Conservation (phyloP, 2,113 vertebrate species). For the Bubalus kerabau region DNA sequence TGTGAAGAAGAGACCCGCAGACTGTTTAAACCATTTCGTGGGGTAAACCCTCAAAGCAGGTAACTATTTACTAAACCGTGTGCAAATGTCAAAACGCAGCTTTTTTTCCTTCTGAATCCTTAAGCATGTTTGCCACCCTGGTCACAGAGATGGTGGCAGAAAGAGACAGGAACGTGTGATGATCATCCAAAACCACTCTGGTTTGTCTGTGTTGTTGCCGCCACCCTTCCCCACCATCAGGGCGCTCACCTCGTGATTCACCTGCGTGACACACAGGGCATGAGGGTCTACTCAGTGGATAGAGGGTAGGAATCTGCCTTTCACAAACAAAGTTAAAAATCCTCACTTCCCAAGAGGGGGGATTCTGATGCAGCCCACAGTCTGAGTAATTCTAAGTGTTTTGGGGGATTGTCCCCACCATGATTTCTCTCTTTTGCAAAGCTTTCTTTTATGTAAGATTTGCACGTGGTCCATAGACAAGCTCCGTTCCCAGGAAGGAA, state of each 20-base stretch:
- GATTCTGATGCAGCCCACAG: background rate
- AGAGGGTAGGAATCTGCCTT: background rate
- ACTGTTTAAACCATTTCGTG: too few species aligned
- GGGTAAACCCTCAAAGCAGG: too few species aligned
- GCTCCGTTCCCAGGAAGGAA: background rate
- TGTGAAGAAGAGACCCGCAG: background rate
- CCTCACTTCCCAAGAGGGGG: background rate
- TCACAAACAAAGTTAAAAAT: background rate
- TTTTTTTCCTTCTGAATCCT: background rate
- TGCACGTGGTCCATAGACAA: background rate
- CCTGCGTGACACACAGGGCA: too few species aligned
- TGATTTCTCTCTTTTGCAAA: background rate
- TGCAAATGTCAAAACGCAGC: background rate
- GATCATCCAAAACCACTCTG: background rate
- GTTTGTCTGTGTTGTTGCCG: background rate
- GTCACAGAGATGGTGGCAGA: background rate
- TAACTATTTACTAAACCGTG: background rate
- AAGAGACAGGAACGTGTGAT: too few species aligned
- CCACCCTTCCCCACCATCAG: background rate
- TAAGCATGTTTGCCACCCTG: background rate
- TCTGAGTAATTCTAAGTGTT: background rate
- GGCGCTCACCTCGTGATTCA: accelerated
- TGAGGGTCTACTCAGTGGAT: background rate
- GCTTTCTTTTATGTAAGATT: background rate
- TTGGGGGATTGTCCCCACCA: background rate